Evolutionary conservation across 2,113 vertebrate species (phyloP).

Genomic region (Tichodroma muraria): DNA sequence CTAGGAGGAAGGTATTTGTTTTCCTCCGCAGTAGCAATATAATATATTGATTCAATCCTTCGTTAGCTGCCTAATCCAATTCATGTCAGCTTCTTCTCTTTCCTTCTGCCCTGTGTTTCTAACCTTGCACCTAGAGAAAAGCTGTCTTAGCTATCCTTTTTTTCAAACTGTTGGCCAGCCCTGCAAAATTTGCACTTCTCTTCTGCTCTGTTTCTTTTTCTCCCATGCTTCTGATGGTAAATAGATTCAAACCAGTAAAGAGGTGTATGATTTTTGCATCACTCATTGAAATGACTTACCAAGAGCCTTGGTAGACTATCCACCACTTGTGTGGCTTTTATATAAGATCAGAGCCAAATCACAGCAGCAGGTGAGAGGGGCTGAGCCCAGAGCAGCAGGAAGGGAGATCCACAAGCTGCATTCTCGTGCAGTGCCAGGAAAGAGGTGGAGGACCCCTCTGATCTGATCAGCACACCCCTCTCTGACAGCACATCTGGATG

Average conservation of each 20-base stretch:
- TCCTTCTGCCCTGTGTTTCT: background rate
- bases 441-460: background rate
- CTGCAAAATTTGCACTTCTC: background rate
- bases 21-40: constrained; percentile 17
- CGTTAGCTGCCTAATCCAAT: background rate
- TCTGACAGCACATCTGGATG: background rate
- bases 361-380: background rate
- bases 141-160: background rate
- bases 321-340: background rate
- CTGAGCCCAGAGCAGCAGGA: background rate
- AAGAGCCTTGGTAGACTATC: background rate
- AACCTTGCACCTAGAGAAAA: background rate
- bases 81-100: background rate
- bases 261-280: background rate
- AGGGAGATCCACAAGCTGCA: background rate
- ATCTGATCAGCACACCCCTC: too few relatives aligned
- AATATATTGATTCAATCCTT: background rate
- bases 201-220: background rate
- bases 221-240: background rate
- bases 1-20: background rate
- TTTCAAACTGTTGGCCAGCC: background rate
- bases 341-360: background rate
- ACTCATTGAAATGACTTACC: background rate
- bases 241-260: background rate
- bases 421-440: background rate